A percentile compares a stretch with the other conserved stretches of the same genome.
These are phyloP conservation scores for Poeciliopsis paucimaculata DNA, from an alignment of 2,797 vertebrate species.

Conservation along the genomic window DNA sequence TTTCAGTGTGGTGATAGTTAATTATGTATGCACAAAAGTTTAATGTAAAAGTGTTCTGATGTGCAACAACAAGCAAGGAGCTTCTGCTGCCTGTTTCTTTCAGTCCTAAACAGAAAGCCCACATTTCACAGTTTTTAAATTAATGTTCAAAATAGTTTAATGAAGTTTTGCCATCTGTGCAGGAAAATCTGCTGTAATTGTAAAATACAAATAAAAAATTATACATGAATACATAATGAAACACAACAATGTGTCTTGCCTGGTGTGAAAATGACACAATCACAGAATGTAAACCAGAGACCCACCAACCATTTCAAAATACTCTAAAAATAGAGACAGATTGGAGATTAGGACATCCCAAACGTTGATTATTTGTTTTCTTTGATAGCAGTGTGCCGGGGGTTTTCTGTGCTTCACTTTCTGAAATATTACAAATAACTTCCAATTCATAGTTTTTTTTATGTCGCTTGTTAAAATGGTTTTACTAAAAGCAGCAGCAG, in stretches of 20 bases:
- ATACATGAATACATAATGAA: background rate
- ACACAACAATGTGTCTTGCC: background rate
- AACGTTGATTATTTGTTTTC: too few relatives aligned
- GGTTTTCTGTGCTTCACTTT: background rate
- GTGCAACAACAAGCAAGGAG: background rate
- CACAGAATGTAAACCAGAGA: background rate
- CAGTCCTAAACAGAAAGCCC: too few relatives aligned
- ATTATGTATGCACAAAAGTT: background rate
- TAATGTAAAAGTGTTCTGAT: background rate
- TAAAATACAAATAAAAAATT: background rate
- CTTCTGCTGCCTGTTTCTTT: too few relatives aligned
- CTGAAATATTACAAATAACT: background rate
- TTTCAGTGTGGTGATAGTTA: background rate
- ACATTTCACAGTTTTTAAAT: too few relatives aligned
- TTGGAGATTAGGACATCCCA: background rate
- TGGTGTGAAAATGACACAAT: background rate
- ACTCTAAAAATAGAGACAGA: background rate
- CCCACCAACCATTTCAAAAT: background rate
- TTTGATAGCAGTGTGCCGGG: background rate
- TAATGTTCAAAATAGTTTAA: background rate
- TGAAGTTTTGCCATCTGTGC: background rate
- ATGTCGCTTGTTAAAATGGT: background rate
- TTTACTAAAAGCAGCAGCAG: background rate
- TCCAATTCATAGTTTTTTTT: background rate
- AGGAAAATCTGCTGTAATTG: background rate